A percentile compares a stretch with the other conserved stretches of the same genome.
Conservation (phyloP, 2,113 vertebrate species). For the Myrmecobius fasciatus region DNA sequence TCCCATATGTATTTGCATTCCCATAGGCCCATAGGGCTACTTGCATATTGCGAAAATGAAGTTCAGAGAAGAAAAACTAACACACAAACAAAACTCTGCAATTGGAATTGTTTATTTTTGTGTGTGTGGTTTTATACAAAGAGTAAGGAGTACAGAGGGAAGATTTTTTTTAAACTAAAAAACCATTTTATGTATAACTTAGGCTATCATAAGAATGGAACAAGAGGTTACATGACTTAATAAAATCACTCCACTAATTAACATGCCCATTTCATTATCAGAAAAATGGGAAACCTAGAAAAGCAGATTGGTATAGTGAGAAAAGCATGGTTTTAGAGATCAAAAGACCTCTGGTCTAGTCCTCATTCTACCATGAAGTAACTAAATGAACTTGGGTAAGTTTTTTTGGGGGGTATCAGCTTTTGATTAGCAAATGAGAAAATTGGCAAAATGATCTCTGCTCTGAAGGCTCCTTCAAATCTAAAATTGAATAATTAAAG, state of each 20-base stretch:
- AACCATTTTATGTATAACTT: background rate
- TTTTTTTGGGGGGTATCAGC: background rate
- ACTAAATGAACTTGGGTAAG: background rate
- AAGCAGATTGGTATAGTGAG: background rate
- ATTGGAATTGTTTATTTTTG: background rate
- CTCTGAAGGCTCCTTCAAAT: background rate
- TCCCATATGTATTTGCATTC: background rate
- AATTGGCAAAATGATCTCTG: background rate
- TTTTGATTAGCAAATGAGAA: background rate
- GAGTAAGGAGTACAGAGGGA: background rate
- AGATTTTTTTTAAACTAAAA: background rate
- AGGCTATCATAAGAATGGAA: background rate
- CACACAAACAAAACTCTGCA: background rate
- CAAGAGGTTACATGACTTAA: background rate
- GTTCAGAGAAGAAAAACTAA: background rate
- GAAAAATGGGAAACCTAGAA: background rate
- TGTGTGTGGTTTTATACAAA: background rate
- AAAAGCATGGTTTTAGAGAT: background rate
- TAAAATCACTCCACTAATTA: background rate
- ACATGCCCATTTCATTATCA: background rate
- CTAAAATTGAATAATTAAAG: constrained; percentile 11
- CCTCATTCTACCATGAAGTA: background rate
- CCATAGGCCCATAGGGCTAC: background rate
- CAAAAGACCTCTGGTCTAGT: background rate
- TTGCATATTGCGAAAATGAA: background rate